phyloP scores from a whole-genome alignment of 2,888 invertebrate genomes.

The Campopleginae sp. region DNA sequence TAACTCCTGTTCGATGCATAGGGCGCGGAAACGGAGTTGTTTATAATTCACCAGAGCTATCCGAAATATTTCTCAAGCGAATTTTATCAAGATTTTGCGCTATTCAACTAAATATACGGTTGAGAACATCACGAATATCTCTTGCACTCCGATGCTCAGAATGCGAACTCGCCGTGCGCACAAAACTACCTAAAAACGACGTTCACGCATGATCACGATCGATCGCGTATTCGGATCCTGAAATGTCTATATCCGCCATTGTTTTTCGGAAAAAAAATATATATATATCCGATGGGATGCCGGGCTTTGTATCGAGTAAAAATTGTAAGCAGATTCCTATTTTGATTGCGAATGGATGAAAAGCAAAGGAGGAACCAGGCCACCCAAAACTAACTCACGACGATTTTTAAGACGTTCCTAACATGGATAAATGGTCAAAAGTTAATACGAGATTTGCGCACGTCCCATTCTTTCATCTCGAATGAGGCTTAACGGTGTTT shows the following conservation, averaged over 20 bases:
- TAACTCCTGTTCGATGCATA: neutral
- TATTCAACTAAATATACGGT: neutral
- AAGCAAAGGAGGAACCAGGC: neutral
- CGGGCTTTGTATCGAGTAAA: neutral
- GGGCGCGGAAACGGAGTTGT: neutral
- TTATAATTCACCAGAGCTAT: neutral
- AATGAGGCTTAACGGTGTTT: neutral
- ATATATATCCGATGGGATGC: neutral
- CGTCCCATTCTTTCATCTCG: neutral
- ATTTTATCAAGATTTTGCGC: neutral
- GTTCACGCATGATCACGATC: neutral
- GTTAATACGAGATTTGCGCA: neutral
- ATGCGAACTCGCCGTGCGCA: neutral
- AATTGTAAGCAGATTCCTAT: neutral
- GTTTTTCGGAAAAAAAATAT: neutral
- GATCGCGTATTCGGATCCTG: neutral
- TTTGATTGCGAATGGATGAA: neutral
- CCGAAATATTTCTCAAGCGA: neutral
- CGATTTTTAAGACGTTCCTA: too few relatives aligned
- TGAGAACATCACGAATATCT: constrained; percentile 2
- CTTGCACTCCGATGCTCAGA: neutral
- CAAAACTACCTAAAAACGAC: neutral
- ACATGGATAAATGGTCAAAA: too few relatives aligned
- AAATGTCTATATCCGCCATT: neutral
- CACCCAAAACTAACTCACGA: too few relatives aligned